phyloP scores from a whole-genome alignment of 2,888 invertebrate genomes.

The Spialia ferax region DNA sequence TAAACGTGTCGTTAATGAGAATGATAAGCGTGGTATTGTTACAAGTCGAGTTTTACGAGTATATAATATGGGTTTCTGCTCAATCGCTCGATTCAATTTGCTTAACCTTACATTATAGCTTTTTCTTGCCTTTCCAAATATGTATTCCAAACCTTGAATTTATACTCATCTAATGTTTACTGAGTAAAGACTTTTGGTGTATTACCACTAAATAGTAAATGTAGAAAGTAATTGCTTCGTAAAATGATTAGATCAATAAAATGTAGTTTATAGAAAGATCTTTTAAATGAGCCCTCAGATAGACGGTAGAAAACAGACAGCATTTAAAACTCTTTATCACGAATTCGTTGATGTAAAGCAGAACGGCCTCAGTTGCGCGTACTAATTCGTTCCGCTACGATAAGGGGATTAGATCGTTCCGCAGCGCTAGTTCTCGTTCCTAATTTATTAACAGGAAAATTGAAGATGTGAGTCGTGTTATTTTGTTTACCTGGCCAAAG shows the following conservation, averaged over 20 bases:
- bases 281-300: slow-evolving; percentile 56
- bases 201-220: background rate
- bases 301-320: slow-evolving; percentile 58
- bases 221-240: background rate
- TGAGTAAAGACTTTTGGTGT: too few species aligned
- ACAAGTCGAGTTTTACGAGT: background rate
- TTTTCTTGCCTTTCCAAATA: too few species aligned
- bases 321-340: slow-evolving; percentile 61
- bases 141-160: too few species aligned
- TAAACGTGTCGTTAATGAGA: slow-evolving; percentile 27
- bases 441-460: slow-evolving; percentile 50
- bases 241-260: background rate
- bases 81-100: too few species aligned
- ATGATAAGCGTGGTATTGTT: slow-evolving; percentile 36
- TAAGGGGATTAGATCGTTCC: slow-evolving; percentile 76
- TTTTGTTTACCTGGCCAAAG: slow-evolving; percentile 73
- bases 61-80: too few species aligned
- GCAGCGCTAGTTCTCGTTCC: slow-evolving; percentile 57
- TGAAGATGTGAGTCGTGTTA: slow-evolving; percentile 45
- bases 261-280: slow-evolving; percentile 45
- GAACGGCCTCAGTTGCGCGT: slow-evolving; percentile 61
- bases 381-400: slow-evolving; percentile 73
- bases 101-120: too few species aligned
- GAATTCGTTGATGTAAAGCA: slow-evolving; percentile 72
- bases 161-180: too few species aligned